phyloP scores from a whole-genome alignment of 2,888 invertebrate species.

The Anagyrus pseudococci region DNA sequence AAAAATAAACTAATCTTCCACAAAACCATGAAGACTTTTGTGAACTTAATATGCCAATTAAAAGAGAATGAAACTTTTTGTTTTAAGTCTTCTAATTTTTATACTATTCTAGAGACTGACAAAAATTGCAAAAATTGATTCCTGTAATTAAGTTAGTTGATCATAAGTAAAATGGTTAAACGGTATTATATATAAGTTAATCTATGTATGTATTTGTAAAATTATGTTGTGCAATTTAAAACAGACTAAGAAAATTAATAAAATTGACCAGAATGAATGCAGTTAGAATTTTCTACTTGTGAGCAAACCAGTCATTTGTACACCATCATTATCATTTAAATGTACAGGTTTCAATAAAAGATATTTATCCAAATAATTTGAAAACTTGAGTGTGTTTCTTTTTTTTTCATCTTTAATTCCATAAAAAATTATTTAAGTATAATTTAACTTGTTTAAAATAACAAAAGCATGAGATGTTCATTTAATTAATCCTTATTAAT shows the following conservation, averaged over 20 bases:
- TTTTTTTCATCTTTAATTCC: too few relatives aligned
- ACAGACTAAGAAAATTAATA: conserved; percentile 1
- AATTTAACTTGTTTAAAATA: conserved; percentile 7
- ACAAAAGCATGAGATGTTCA: conserved; percentile 8
- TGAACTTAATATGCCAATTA: conserved; percentile 15
- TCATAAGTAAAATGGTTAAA: conserved; percentile 11
- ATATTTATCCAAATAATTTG: conserved; percentile 24
- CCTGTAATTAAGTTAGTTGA: conserved; percentile 17
- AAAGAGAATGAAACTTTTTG: conserved; percentile 11
- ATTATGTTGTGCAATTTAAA: conserved; percentile 6
- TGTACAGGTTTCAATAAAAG: conserved; percentile 23
- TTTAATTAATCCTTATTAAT: conserved; percentile 10
- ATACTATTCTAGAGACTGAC: conserved; percentile 20
- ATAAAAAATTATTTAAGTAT: conserved; percentile 22
- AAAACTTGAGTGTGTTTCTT: neutral
- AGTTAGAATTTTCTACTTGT: conserved; percentile 19
- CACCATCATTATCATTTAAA: conserved; percentile 18
- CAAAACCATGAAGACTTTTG: conserved; percentile 13
- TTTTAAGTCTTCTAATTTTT: conserved; percentile 18
- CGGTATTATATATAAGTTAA: neutral
- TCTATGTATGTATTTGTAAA: neutral
- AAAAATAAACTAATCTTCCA: conserved; percentile 27
- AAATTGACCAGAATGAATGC: neutral
- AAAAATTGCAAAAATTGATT: conserved; percentile 13
- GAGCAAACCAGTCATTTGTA: too few relatives aligned